Evolutionary conservation across 2,888 invertebrate species (phyloP).

Genomic region (Thereva nobilitata): DNA sequence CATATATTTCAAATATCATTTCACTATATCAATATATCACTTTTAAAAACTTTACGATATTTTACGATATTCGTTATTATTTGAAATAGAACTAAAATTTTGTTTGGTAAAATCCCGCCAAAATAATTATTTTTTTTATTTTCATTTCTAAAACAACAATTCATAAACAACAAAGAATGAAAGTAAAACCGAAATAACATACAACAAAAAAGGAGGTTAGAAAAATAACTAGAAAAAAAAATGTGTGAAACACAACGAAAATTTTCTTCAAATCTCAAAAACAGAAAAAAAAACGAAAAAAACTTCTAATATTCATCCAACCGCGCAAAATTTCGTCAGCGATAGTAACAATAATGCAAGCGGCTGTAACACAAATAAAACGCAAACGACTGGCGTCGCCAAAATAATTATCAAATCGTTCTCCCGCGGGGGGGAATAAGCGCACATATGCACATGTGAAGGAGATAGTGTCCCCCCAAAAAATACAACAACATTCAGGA

Average conservation of each 20-base stretch:
- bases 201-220: not conserved
- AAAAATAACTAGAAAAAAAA: not conserved
- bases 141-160: not conserved
- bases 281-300: no score
- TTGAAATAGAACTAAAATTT: not conserved
- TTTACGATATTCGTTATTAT: not conserved
- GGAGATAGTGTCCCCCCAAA: no score
- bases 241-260: not conserved
- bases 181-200: not conserved
- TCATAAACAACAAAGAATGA: not conserved
- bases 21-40: constrained; percentile 12
- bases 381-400: constrained; percentile 21
- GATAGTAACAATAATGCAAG: not conserved
- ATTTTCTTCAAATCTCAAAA: no score
- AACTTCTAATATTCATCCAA: not conserved
- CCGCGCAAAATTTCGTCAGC: not conserved
- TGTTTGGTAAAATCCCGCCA: constrained; percentile 17
- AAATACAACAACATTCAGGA: no score
- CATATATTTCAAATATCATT: no score
- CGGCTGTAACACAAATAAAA: constrained; percentile 14
- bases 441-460: no score
- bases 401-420: constrained; percentile 12
- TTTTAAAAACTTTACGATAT: not conserved
- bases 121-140: constrained; percentile 2
- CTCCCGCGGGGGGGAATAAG: no score